Base-by-base conservation (phyloP, 2,888 invertebrate species). In the Watsonalla binaria region DNA sequence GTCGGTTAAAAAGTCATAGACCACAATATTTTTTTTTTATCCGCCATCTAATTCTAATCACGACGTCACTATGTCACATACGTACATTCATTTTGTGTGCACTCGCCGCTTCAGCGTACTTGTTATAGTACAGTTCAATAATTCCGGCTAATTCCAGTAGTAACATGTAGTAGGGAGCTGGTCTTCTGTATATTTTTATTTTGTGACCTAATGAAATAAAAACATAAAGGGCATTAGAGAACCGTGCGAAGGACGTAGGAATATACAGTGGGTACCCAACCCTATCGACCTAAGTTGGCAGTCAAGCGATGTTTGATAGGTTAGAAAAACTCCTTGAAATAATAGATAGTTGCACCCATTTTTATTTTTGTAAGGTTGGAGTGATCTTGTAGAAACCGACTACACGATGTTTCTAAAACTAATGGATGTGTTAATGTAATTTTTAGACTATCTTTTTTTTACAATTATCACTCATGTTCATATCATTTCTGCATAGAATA, bases 221-320 rank as follows among this genome's bases (percentile, higher is more conserved):
- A 85, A 84, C 84, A 84, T 83, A 82, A 85, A 85, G 76, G 78
- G 76, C 78, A 69, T 70, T 73, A 70, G 64, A 71, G 66, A 62
- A 60, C 63, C 66, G 68, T 68, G 73, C 65, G 67, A 68, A 72
- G 74, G 70, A 70, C 74, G 70, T 62, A 62, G 65, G 75, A 70
- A 74, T 74, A 74, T 71, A 66, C 71, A 56, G 63, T 65, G 65
- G 59, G 63, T 65, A 61, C 59, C 63, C 68, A 55, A 62, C 65
- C 61, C 66, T 63, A 67, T 68, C 66, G 67, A 63, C 61, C 61
- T 56, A 60, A 65, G 60, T 58, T 62, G 61, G 62, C 69, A 63
- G 68, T 61, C 62, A 62, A 70, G 66, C 59, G 65, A 59, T 66
- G 68, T 62, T 68, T 72, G 71, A 72, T 72, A 72, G 59, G 59